These are phyloP conservation scores for Crocuta crocuta DNA, from an alignment of 2,113 vertebrate species.

Conservation along the genomic window DNA sequence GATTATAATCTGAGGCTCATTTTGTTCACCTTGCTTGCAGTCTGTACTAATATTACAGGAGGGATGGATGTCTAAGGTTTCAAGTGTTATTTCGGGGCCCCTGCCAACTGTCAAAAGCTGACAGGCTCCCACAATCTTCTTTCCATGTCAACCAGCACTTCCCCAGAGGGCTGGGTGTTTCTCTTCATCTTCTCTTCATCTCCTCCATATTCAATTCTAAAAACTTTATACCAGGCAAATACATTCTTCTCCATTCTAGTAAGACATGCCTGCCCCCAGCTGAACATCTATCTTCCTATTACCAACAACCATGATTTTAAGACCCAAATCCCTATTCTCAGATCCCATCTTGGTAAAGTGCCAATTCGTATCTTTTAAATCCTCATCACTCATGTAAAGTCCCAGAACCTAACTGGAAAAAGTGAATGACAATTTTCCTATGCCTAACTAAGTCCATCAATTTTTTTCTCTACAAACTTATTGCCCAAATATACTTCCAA, in stretches of 20 bases:
- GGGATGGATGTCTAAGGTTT: not conserved
- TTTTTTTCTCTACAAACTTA: not conserved
- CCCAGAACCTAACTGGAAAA: not conserved
- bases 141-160: not conserved
- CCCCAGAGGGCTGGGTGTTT: not conserved
- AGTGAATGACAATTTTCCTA: constrained; percentile 7
- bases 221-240: not conserved
- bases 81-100: not conserved
- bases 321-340: not conserved
- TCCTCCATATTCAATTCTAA: not conserved
- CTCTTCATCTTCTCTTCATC: not conserved
- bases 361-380: constrained; percentile 9
- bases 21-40: not conserved
- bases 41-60: not conserved
- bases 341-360: not conserved
- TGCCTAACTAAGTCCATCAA: not conserved
- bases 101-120: not conserved
- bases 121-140: not conserved
- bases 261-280: not conserved
- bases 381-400: not conserved
- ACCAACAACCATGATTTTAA: constrained; percentile 1
- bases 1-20: not conserved
- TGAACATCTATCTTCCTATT: not conserved
- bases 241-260: not conserved
- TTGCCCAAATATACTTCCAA: not conserved